Percentiles rank a stretch among this genome's conserved stretches.
Conservation (phyloP, 2,113 vertebrate species). For the Oncorhynchus kisutch region DNA sequence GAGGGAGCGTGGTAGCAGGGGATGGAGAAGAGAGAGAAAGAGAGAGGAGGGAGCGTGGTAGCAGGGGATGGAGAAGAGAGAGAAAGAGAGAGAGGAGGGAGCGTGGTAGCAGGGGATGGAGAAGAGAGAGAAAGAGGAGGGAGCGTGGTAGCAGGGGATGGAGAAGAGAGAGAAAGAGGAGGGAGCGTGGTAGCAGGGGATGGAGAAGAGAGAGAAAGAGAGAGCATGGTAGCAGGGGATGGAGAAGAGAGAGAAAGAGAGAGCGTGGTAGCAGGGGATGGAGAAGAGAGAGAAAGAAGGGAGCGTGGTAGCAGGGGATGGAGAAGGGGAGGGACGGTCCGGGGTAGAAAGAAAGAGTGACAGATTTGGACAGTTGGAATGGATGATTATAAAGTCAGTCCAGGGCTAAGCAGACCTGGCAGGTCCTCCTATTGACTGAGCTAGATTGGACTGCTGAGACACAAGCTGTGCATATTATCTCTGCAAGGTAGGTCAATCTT, state of each 20-base stretch:
- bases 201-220: conserved; percentile 34
- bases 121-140: conserved; percentile 21
- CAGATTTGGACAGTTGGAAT: not conserved
- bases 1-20: too few species aligned
- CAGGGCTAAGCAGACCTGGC: too few species aligned
- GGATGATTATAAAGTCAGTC: not conserved
- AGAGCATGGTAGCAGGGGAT: not conserved
- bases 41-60: conserved; percentile 28
- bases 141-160: not conserved
- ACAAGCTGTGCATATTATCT: too few species aligned
- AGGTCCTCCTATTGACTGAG: too few species aligned
- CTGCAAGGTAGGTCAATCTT: too few species aligned
- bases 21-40: conserved; percentile 36
- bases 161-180: conserved; percentile 9
- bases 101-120: conserved; percentile 8
- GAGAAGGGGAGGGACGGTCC: conserved; percentile 2
- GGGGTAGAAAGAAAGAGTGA: not conserved
- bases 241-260: conserved; percentile 33
- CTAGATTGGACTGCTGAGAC: too few species aligned
- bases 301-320: conserved; percentile 13
- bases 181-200: conserved; percentile 4
- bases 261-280: too few species aligned
- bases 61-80: conserved; percentile 1
- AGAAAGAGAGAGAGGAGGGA: conserved; percentile 51
- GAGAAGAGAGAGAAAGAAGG: conserved; percentile 37